Base-by-base conservation (phyloP, 30 jellyfish, hydroid and myxozoan species). In the Cassiopea xamachana region DNA sequence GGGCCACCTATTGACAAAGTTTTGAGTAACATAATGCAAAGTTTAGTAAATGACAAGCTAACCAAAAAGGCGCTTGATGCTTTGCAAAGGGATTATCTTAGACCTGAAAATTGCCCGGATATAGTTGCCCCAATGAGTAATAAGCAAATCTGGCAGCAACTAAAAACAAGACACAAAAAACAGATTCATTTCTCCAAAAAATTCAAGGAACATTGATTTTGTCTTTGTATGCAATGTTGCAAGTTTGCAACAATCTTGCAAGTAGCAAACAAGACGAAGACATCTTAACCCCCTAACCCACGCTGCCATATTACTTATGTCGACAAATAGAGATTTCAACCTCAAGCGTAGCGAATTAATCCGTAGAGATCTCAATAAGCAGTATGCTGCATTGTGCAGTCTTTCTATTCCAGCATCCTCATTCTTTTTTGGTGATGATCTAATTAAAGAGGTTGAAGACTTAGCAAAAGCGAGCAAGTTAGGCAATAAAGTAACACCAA, bases 11-110 rank as follows among this genome's bases (percentile, higher is more conserved):
- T 12, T 48, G 79, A 79, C 87, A 79, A 79, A 18, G 87, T 43
- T 70, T 79, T 79, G 87, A 59, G 87, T 1, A 79, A 79, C 87
- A 79, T 48, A 27, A 79, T 79, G 87, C 87, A 43, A 79, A 79
- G 45, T 79, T 79, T 79, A 48, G 51, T 79, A 55, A 79, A 79
- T 50, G 75, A 79, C 17, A 16, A 79, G 75, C 60, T 79, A 79
- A 80, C 79, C 51, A 79, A 79, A 46, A 19, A 79, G 87, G 1
- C 45, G 60, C 79, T 79, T 79, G 80, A 27, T 45, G 87, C 87
- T 79, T 45, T 79, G 73, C 75, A 59, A 69, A 79, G 60, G 60
- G 87, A 45, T 44, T 48, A 79, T 59, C 48, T 79, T 19, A 79
- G 79, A 69, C 87, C 87, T 44, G 87, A 79, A 79, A 44, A 79